Base-by-base conservation (phyloP, 2,797 vertebrate species). In the Coilia nasus region DNA sequence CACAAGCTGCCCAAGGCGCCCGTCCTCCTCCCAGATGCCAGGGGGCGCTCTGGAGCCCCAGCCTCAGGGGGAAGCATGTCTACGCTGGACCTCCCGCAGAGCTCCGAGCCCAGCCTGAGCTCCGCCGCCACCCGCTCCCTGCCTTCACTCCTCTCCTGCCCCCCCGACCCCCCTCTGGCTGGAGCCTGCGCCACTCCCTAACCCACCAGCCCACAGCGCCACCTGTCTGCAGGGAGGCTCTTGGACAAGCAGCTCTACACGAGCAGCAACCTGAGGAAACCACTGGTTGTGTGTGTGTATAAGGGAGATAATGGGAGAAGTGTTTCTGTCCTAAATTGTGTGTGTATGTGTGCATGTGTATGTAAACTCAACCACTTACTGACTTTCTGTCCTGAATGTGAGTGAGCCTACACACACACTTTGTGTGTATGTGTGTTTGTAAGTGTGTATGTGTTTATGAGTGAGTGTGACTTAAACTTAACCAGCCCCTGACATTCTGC, bases 61-160 rank as follows among this genome's bases (percentile, higher is more conserved):
- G 28, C 28, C 12, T 0, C 12, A 19, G 64, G 64, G 28, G 64
- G 64, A 14, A 75, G 93, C 28, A 87, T 90, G 10, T 93, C 91
- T 2, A 91, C 91, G 75, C 82, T 89, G 11, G 85, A 85, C 62
- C 83, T 90, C 54, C 0, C 85, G 25, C 83, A 86, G 81, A 86
- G 83, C 82, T 89, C 91, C 2, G 89, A 88, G 82, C 21, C 71
- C 10, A 86, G 90, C 0, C 93, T 88, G 89, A 93, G 88, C 86
- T 92, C 93, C 0, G 89, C 92, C 88, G 95, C 94, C 92, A 95
- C 94, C 21, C 93, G 91, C 11, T 95, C 95, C n/a, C 92, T 95
- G 35, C 94, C 94, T 0, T 92, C 90, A 0, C 92, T 95, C 81
- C 93, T 92, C 62, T 93, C 91, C 44, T 93, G 83, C 41, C 86